Base-by-base conservation (phyloP, 2,888 invertebrate species). In the Petrolisthes cinctipes region DNA sequence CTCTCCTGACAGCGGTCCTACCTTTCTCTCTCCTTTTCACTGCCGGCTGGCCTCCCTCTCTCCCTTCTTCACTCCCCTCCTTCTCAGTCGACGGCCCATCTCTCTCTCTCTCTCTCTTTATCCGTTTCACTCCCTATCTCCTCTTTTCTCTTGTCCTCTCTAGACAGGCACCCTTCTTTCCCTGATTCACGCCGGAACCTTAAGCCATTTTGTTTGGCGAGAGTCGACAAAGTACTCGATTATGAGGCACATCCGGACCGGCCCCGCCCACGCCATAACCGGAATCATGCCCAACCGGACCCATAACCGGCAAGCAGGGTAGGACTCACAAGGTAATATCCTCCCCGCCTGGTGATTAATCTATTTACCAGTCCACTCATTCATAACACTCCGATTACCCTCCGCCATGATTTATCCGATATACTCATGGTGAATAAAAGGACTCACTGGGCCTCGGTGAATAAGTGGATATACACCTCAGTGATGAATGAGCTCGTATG, bases 361-460 rank as follows among this genome's bases (percentile, higher is more conserved):
- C 66, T 79, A 79, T 51, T 66, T 79, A 84, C 78, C 78, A 20
- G 78, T 23, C 20, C 68, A 66, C 66, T 53, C 84, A 84, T 84
- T 68, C 79, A 84, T 84, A 84, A 84, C 84, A 66, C 84, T 84
- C 84, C 84, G 84, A 84, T 84, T 84, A 84, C 84, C 84, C 78
- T 84, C 84, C 68, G 20, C 37, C 20, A 20, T 84, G 84, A 84
- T 84, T 84, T 79, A 84, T 79, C 84, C 68, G 66, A 79, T 51
- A 68, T 68, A 73, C 73, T 79, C 84, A 78, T 79, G 66, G 37
- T 81, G 66, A 81, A 81, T 81, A n/a, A 80, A 80, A 57, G 23
- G 80, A 80, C 61, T 80, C 61, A 83, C 73, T 54, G 61, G 76
- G 57, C 51, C 61, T 66, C 76, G 78, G 57, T 84, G 83, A 84